These are phyloP conservation scores for Chlorodrepanis virens DNA, from an alignment of 2,113 vertebrate genomes.

Conservation along the genomic window DNA sequence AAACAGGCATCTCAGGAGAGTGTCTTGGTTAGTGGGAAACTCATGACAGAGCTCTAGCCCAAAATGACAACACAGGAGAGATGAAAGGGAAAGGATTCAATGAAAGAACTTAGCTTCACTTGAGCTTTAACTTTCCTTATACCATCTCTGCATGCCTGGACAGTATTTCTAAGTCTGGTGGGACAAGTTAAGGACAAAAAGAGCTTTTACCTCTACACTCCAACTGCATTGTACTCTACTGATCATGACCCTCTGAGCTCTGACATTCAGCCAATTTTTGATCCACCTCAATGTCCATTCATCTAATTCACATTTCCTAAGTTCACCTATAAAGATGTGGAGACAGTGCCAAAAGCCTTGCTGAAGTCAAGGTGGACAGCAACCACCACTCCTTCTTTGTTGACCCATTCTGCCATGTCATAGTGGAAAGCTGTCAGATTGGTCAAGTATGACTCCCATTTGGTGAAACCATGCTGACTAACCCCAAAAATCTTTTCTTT, in stretches of 20 bases:
- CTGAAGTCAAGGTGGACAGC: background rate
- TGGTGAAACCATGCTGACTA: background rate
- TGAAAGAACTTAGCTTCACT: background rate
- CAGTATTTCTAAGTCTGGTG: background rate
- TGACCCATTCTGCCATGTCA: background rate
- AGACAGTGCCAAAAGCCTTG: background rate
- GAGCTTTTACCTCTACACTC: background rate
- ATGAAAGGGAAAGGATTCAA: background rate
- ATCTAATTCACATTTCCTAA: background rate
- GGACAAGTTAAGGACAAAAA: background rate
- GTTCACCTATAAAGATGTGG: background rate
- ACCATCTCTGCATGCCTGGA: background rate
- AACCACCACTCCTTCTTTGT: background rate
- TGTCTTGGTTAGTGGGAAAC: rapidly evolving
- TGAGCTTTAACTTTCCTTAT: background rate
- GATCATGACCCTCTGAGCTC: background rate
- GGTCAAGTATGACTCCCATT: background rate
- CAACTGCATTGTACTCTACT: background rate
- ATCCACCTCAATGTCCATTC: background rate
- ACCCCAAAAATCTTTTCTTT: background rate
- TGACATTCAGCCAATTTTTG: background rate
- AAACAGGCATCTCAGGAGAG: background rate
- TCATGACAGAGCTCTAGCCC: background rate
- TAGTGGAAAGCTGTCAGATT: background rate
- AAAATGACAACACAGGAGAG: background rate